These are phyloP conservation scores for Tor tambroides DNA, from an alignment of 2,113 vertebrate genomes.

Conservation along the genomic window DNA sequence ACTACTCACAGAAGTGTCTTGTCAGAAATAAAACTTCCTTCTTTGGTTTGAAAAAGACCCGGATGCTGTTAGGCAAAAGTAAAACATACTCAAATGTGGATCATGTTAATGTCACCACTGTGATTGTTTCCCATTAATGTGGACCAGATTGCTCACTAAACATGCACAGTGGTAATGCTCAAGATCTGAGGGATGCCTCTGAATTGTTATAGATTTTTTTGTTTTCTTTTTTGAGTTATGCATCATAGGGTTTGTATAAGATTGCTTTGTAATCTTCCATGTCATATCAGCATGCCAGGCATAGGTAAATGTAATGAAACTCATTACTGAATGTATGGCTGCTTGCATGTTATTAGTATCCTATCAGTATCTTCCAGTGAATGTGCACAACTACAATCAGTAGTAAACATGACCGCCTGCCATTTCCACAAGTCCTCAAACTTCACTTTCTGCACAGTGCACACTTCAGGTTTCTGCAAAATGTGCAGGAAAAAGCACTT, in stretches of 20 bases:
- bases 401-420: background rate
- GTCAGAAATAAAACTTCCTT: background rate
- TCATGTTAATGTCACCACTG: background rate
- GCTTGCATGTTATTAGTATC: background rate
- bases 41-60: background rate
- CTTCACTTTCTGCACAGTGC: background rate
- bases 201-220: background rate
- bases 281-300: no score
- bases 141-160: background rate
- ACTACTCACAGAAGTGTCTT: background rate
- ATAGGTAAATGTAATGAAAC: background rate
- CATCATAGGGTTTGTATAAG: background rate
- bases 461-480: background rate
- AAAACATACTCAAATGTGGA: background rate
- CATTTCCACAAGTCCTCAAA: background rate
- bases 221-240: background rate
- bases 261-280: background rate
- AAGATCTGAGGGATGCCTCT: background rate
- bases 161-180: background rate
- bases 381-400: background rate
- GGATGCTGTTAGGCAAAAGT: background rate
- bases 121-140: constrained; percentile 1
- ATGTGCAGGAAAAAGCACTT: no score
- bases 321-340: background rate
- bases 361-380: background rate